Percentiles rank a stretch among this genome's conserved stretches.
Evolutionary conservation across 2,888 invertebrate genomes (phyloP).

Genomic region (Pantelozetes paolii): DNA sequence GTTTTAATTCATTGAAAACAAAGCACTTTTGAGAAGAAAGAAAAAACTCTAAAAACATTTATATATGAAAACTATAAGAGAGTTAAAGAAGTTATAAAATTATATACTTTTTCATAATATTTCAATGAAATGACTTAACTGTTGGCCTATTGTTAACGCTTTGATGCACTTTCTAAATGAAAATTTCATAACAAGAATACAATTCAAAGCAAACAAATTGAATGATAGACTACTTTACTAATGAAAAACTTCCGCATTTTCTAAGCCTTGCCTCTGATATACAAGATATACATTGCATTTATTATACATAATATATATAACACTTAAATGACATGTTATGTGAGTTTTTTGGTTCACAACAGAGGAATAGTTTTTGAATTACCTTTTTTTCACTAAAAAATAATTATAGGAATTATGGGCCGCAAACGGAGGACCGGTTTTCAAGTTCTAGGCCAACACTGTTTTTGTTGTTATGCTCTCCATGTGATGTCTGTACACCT

Average conservation of each 20-base stretch:
- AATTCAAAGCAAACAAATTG: neutral
- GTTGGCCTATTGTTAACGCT: neutral
- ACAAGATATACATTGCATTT: neutral
- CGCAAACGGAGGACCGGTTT: constrained; percentile 9
- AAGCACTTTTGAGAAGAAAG: no score
- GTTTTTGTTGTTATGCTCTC: neutral
- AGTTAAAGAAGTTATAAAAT: neutral
- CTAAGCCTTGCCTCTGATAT: no score
- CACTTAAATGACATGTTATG: constrained; percentile 27
- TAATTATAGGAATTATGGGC: neutral
- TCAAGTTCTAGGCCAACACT: constrained; percentile 32
- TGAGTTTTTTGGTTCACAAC: constrained; percentile 2
- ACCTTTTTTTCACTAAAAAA: neutral
- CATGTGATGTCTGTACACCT: neutral
- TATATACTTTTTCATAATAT: no score
- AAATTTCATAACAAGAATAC: neutral
- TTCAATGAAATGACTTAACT: neutral
- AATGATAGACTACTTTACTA: neutral
- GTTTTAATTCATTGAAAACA: no score
- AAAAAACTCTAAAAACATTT: no score
- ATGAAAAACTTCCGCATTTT: constrained; percentile 20
- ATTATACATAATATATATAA: constrained; percentile 14
- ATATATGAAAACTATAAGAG: no score
- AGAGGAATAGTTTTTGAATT: constrained; percentile 9
- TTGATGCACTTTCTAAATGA: constrained; percentile 35